Base-by-base conservation (phyloP, 1,140 invertebrate species). In the Limonius californicus region DNA sequence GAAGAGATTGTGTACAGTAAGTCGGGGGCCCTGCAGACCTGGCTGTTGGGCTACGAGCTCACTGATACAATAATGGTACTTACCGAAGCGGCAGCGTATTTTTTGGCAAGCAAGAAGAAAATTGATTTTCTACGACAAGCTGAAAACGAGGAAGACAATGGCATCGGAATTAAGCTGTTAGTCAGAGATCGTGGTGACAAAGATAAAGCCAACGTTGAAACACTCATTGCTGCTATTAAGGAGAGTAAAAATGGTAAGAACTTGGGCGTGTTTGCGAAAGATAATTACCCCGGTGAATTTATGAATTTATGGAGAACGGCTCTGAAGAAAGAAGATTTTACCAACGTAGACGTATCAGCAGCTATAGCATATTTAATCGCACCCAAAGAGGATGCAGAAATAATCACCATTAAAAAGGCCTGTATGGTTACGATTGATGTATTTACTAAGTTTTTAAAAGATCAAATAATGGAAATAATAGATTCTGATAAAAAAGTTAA, bases 401-500 rank as follows among this genome's bases (percentile, higher is more conserved):
- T 99, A 23, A 85, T 88, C 19, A 89, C 89, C n/a, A 87, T 98
- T 45, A 97, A 95, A 77, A 97, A 95, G 82, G 95, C 98, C 0
- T 94, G 89, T 70, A 79, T 92, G 69, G 91, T 96, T 4, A 94
- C 95, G 20, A 89, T 92, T 50, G 96, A 99, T 81, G 86, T 99
- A 2, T 99, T 97, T 76, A 92, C 87, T 20, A 98, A 98, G 74
- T 97, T 96, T 80, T 83, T 99, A 6, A 95, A 95, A 78, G 93
- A 97, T 79, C 93, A 99, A 79, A 93, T 99, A 59, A 97, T 99
- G 89, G 95, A 98, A 76, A 95, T 99, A 68, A 97, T 99, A 73
- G 97, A 99, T 84, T 89, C 91, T 6, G 97, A 99, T 74, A 91
- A 90, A 89, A 97, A 97, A 89, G 89, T 92, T 0, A 92, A 91